These are phyloP conservation scores for Heloderma charlesbogerti DNA, from an alignment of 2,113 vertebrate genomes.

Conservation along the genomic window DNA sequence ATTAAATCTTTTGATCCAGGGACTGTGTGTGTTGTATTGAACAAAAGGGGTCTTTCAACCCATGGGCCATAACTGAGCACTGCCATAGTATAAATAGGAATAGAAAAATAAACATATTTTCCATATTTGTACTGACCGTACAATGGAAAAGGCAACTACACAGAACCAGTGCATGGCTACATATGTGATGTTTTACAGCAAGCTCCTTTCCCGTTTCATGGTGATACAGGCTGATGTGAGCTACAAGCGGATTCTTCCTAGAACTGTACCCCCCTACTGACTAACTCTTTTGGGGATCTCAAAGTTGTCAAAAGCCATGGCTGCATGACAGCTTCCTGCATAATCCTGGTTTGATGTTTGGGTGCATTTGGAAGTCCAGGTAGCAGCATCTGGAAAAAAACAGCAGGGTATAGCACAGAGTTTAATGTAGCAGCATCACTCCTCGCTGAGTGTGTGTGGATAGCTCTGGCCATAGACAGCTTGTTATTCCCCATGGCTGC, in stretches of 20 bases:
- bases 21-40: neutral
- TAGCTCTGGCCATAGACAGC: neutral
- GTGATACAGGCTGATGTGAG: neutral
- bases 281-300: neutral
- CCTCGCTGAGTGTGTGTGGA: neutral
- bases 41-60: neutral
- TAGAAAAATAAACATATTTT: neutral
- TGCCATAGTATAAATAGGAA: neutral
- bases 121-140: neutral
- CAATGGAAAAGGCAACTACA: neutral
- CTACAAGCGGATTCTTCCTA: neutral
- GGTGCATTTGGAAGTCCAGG: neutral
- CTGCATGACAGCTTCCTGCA: neutral
- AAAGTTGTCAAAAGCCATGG: neutral
- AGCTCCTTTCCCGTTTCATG: neutral
- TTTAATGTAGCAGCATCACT: neutral
- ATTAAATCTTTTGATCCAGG: constrained; percentile 1
- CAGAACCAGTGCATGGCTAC: neutral
- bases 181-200: neutral
- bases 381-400: neutral
- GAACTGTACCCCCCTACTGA: neutral
- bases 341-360: neutral
- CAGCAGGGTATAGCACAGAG: neutral
- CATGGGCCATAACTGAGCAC: neutral
- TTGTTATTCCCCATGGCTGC: neutral